Evolutionary conservation across 2,797 vertebrate species (phyloP).

Genomic region (Acanthurus tractus): DNA sequence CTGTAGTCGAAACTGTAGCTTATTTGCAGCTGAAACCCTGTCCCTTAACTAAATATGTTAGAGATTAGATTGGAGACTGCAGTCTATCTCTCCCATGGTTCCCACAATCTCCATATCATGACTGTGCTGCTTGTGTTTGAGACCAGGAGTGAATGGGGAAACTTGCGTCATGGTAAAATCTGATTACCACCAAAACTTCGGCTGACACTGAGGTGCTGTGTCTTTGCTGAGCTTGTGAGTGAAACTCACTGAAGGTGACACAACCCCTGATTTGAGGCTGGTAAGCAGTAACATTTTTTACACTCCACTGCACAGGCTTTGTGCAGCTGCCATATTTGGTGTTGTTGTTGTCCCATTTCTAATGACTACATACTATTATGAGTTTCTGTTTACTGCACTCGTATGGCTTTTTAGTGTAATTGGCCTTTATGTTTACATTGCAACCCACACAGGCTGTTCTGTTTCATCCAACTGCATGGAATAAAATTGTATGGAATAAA

Average conservation of each 20-base stretch:
- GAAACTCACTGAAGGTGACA: slow-evolving; percentile 63
- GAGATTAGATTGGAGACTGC: slow-evolving; percentile 52
- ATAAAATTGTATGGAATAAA: slow-evolving; percentile 10
- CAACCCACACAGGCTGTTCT: slow-evolving; percentile 45
- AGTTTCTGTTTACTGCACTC: slow-evolving; percentile 61
- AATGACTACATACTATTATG: slow-evolving; percentile 68
- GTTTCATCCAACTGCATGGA: slow-evolving; percentile 44
- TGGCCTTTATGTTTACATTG: slow-evolving; percentile 57
- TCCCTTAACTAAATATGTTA: slow-evolving; percentile 45
- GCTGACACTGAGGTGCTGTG: slow-evolving; percentile 41
- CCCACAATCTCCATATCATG: slow-evolving; percentile 30
- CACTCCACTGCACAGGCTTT: slow-evolving; percentile 52
- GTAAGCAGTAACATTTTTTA: slow-evolving; percentile 72
- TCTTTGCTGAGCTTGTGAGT: slow-evolving; percentile 41
- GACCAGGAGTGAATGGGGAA: slow-evolving; percentile 40
- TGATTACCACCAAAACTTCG: slow-evolving; percentile 58
- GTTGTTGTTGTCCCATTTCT: slow-evolving; percentile 61
- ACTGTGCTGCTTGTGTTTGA: slow-evolving; percentile 47
- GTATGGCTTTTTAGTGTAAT: slow-evolving; percentile 62
- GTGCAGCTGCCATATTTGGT: slow-evolving; percentile 69
- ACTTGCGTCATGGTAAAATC: slow-evolving; percentile 62
- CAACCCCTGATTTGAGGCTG: slow-evolving; percentile 62
- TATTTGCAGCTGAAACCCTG: slow-evolving; percentile 30
- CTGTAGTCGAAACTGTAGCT: slow-evolving; percentile 21
- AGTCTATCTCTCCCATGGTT: slow-evolving; percentile 32